phyloP scores from a whole-genome alignment of 2,113 vertebrate species.

The Syrrhaptes paradoxus region DNA sequence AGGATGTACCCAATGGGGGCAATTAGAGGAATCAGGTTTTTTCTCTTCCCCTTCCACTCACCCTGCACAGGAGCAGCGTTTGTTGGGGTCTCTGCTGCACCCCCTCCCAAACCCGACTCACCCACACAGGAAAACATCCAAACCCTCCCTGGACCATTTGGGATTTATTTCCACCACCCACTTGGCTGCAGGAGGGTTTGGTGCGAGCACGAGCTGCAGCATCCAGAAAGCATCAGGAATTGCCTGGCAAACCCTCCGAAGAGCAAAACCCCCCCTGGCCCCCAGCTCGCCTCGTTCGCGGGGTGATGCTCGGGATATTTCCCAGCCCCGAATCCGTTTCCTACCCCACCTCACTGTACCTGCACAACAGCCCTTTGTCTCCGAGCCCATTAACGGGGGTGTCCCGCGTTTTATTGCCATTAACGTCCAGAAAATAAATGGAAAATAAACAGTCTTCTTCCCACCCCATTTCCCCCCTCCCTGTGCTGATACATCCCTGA shows the following conservation, averaged over 20 bases:
- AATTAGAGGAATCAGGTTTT: not conserved
- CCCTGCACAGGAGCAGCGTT: accelerated
- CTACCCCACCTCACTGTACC: accelerated
- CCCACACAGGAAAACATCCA: no score
- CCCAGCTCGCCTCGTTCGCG: accelerated
- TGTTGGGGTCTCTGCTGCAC: no score
- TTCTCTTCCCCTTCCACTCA: accelerated
- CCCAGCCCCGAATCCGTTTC: accelerated
- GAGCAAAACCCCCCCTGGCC: not conserved
- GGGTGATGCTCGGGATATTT: accelerated
- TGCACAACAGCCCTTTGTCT: conserved; percentile 1
- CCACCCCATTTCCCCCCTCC: not conserved
- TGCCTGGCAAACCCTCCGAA: accelerated
- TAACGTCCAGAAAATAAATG: not conserved
- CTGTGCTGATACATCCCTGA: not conserved
- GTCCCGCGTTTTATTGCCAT: not conserved
- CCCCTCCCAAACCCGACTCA: not conserved
- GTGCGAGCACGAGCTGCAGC: no score
- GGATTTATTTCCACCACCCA: not conserved
- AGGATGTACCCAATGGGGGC: not conserved
- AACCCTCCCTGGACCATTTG: not conserved
- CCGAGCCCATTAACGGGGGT: not conserved
- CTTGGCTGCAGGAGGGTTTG: not conserved
- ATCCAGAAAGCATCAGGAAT: not conserved
- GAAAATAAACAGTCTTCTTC: not conserved